Evolutionary conservation across 1,140 invertebrate species (phyloP), one percentile per base, ranked within the genome.

Genomic region (Cotesia glomerata): DNA sequence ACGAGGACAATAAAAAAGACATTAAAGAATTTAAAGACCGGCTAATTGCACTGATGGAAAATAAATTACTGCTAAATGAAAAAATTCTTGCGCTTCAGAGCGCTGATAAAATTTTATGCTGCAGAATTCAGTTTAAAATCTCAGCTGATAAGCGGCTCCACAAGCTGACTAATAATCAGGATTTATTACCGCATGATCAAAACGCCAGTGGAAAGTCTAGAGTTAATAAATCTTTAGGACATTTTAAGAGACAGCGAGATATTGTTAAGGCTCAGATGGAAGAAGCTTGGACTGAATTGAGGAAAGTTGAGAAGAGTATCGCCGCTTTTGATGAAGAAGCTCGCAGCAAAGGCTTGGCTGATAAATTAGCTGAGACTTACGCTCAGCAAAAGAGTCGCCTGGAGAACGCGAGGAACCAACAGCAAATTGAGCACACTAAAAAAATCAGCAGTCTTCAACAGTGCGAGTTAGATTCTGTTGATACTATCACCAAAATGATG

Each of bases 151-250:
- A 84, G 9, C 83, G 88, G 32, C 58, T 89, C 3, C 81, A 82
- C 62, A 80, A 84, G 79, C 74, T 89, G 35, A 85, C 84, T 35
- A 36, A 78, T 9, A 59, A 79, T 16, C 61, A 79, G 0, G 77
- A 82, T 70, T 72, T 72, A 4, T 14, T 70, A 14, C 72, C 58
- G 4, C 81, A 85, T 36, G 80, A 87, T 66, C 78, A 82, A 74
- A 89, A 88, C 56, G 82, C 81, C 0, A 87, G 87, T 62, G 85
- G 84, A 7, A 88, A 87, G 36, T 82, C 79, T 4, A 81, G 86
- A 3, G 72, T 89, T 2, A 85, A 85, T 36, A 86, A 88, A 34
- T 86, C 85, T 0, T 34, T 89, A 0, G 74, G 83, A 54, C 80
- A 88, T 39, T 87, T 88, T 49, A 83, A 88, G 52, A 77, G 84